phyloP scores from a whole-genome alignment of 1,140 invertebrate genomes.

The Anoplophora glabripennis region DNA sequence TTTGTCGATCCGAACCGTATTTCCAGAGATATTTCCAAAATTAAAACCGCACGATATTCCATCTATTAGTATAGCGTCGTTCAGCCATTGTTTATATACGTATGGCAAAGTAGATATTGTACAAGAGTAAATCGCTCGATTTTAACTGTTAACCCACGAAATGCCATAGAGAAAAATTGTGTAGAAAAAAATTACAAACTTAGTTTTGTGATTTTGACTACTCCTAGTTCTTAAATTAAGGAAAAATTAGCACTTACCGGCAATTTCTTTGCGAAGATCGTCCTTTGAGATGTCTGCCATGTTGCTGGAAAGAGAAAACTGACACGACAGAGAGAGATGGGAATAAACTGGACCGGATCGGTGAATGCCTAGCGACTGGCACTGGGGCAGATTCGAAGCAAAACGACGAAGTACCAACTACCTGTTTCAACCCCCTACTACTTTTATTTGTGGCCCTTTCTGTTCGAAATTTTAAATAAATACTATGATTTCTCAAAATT shows the following conservation, averaged over 20 bases:
- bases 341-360: constrained; percentile 26
- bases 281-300: constrained; percentile 68
- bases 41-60: constrained; percentile 27
- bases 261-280: constrained; percentile 66
- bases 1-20: constrained; percentile 31
- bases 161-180: constrained; percentile 41
- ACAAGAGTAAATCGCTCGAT: constrained; percentile 54
- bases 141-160: constrained; percentile 47
- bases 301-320: constrained; percentile 39
- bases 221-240: constrained; percentile 28
- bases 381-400: constrained; percentile 7
- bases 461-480: neutral
- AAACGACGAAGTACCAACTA: neutral
- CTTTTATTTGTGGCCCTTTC: neutral
- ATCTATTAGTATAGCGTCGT: constrained; percentile 41
- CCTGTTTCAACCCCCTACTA: constrained; percentile 1
- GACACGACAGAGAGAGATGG: constrained; percentile 29
- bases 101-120: constrained; percentile 31
- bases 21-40: constrained; percentile 42
- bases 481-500: neutral
- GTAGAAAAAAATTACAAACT: constrained; percentile 39
- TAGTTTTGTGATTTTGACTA: constrained; percentile 34
- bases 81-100: constrained; percentile 49
- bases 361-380: constrained; percentile 6
- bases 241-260: constrained; percentile 59